phyloP scores from a whole-genome alignment of 2,888 invertebrate genomes.

The Leptopilina drosophilae region DNA sequence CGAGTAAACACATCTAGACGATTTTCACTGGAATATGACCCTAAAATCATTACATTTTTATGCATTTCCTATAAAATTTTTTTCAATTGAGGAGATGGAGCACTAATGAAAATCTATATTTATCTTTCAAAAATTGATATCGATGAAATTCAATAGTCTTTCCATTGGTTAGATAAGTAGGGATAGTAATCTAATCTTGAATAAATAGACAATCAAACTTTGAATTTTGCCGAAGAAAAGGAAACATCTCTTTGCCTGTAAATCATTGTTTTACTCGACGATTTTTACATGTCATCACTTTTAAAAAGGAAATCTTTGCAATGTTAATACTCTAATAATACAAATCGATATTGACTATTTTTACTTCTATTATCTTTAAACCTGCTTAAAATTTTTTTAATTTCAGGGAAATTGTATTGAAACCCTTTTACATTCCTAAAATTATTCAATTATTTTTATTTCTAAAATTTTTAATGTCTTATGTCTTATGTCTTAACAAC shows the following conservation, averaged over 20 bases:
- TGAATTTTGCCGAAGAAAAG: slow-evolving; percentile 54
- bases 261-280: slow-evolving; percentile 56
- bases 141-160: slow-evolving; percentile 51
- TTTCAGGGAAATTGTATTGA: too few relatives aligned
- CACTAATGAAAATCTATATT: slow-evolving; percentile 45
- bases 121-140: slow-evolving; percentile 51
- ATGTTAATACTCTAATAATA: slow-evolving; percentile 47
- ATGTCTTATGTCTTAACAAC: too few relatives aligned
- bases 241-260: slow-evolving; percentile 56
- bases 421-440: neutral
- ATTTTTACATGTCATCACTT: slow-evolving; percentile 52
- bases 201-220: slow-evolving; percentile 60
- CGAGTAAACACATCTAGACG: too few relatives aligned
- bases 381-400: neutral
- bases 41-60: too few relatives aligned
- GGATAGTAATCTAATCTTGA: slow-evolving; percentile 60
- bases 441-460: too few relatives aligned
- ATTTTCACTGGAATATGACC: too few relatives aligned
- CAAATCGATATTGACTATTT: slow-evolving; percentile 1
- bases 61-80: too few relatives aligned
- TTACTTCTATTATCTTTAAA: slow-evolving; percentile 1
- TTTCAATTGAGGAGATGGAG: neutral
- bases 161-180: slow-evolving; percentile 59
- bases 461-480: too few relatives aligned
- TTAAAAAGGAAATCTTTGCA: slow-evolving; percentile 53